Base-by-base conservation (phyloP, 2,113 vertebrate species). In the Chamaetylas fuelleborni region DNA sequence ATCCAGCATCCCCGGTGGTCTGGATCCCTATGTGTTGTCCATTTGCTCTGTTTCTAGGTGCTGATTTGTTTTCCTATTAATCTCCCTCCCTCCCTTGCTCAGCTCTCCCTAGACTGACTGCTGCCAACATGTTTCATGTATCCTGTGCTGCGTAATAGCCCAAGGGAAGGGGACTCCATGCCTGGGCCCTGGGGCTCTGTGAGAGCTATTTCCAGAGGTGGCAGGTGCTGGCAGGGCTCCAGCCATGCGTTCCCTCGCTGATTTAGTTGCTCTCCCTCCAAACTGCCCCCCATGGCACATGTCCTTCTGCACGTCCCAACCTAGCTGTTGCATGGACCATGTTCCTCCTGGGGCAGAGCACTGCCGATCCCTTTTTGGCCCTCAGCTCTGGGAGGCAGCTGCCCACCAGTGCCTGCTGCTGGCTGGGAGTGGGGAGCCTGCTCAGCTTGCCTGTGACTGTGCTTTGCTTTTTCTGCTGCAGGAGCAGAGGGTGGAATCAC, bases 41-140 rank as follows among this genome's bases (percentile, higher is more conserved):
- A 0, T 94, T 95, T 86, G 70, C 78, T 94, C 60, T 1, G 71
- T 94, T 97, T 95, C 90, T 95, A 95, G 91, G 93, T 93, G 87
- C 95, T 91, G 95, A 93, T 91, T 95, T 97, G 88, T 96, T 95
- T 97, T 91, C 70, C 91, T 81, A 84, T 92, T 92, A 91, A 95
- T 95, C 93, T 91, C 50, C 0, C 43, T 91, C 74, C 73, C 74
- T 86, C 64, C 67, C 64, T 92, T 65, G 78, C 91, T 82, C 85
- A 69, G 8, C 66, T 92, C 93, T 90, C 90, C 78, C 65, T 48
- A 61, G 81, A 65, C 87, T 50, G 70, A 42, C 81, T 1, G 13
- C 87, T 95, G 94, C 95, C 94, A 93, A 48, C 64, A 60, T 47
- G 64, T 76, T 93, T 91, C 65, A 18, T 42, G 78, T 64, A 60